phyloP scores from a whole-genome alignment of 1,140 invertebrate genomes.

The Belonocnema kinseyi region DNA sequence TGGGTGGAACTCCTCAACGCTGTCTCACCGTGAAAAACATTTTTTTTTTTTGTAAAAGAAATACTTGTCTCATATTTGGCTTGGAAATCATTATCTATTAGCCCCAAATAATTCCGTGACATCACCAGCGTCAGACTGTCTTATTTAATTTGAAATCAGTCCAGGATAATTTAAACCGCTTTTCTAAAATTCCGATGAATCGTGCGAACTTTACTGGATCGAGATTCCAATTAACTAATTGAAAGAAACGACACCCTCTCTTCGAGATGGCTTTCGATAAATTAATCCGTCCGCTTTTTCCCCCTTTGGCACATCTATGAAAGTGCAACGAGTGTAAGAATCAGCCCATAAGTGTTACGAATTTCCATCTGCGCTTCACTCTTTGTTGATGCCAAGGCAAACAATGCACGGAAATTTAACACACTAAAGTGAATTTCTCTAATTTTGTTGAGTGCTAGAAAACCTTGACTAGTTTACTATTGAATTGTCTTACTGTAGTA shows the following conservation, averaged over 20 bases:
- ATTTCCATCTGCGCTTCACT: constrained; percentile 66
- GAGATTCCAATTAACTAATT: constrained; percentile 69
- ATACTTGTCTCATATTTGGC: no score
- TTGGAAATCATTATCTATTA: no score
- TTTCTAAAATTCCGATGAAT: constrained; percentile 58
- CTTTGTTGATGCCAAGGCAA: constrained; percentile 16
- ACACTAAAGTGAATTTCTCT: constrained; percentile 48
- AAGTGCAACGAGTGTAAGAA: constrained; percentile 16
- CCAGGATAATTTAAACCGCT: constrained; percentile 47
- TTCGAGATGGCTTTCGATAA: constrained; percentile 54
- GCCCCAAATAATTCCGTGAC: no score
- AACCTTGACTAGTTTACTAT: no score
- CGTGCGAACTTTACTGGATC: constrained; percentile 41
- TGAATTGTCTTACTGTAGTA: no score
- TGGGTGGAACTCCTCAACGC: no score
- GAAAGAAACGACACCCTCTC: constrained; percentile 54
- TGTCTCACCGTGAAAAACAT: no score
- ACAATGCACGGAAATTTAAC: constrained; percentile 39
- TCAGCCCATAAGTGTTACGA: constrained; percentile 66
- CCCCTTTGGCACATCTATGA: neutral
- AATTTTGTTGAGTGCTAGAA: no score
- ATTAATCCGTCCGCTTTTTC: constrained; percentile 38
- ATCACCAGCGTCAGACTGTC: no score
- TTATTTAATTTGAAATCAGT: neutral
- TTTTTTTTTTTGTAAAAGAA: no score